Evolutionary conservation across 2,113 vertebrate species (phyloP), one percentile per base, ranked within the genome.

Genomic region (Dolichallabes microphthalmus): DNA sequence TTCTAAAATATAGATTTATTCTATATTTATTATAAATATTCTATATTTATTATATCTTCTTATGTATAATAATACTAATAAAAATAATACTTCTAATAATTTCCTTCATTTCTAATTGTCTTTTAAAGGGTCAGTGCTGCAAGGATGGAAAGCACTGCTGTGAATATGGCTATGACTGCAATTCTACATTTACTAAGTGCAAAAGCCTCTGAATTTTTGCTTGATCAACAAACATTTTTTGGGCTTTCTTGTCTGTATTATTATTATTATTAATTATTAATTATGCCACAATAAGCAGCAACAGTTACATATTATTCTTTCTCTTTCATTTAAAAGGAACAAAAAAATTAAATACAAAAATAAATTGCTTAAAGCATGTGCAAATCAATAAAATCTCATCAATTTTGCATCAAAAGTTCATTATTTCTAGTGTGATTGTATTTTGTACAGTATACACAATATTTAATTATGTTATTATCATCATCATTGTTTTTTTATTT

Each of bases 61-160:
- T 45, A 45, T 45, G 5, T 45, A 35, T 35, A 35, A 35, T 35
- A 35, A 35, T 35, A 35, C 1, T 35, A 35, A 35, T 35, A 35
- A 35, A 35, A 35, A 35, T 1, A 35, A 35, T 35, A 35, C 32
- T 35, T 35, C 32, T 35, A 35, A 63, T 57, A 57, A 57, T 57
- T 3, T 17, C 39, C 25, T 27, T 52, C 15, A 8, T 8, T 39
- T 60, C 8, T 83, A n/a, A 66, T 81, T 89, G 12, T 88, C 73
- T 64, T 64, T 86, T 91, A 89, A 86, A 95, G 95, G 94, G 90
- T 7, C 9, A 66, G 13, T 94, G 94, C 50, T 96, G 94, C 82
- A 1, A 27, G 3, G 95, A 95, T 88, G 93, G 92, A 1, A 3
- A 2, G 20, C 94, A 95, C 86, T 94, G 93, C 90, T 93, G 93